phyloP scores from a whole-genome alignment of 2,797 vertebrate genomes.

The Taeniopygia guttata region DNA sequence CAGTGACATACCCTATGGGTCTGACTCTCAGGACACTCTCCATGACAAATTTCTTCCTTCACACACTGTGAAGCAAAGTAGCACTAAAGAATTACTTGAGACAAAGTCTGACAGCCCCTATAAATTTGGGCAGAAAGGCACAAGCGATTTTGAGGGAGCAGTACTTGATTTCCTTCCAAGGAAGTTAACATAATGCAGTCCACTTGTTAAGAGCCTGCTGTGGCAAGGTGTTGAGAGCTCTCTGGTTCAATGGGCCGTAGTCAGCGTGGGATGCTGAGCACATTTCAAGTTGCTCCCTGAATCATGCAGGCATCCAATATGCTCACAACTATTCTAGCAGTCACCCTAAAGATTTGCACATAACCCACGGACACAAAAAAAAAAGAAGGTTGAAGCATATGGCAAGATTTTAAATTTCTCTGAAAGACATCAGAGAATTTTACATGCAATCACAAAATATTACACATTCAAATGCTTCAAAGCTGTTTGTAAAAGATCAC shows the following conservation, averaged over 20 bases:
- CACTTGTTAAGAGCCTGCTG: slow-evolving; percentile 20
- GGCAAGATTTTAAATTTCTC: slow-evolving; percentile 1
- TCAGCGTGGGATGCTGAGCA: not conserved
- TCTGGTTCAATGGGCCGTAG: not conserved
- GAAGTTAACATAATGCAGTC: slow-evolving; percentile 7
- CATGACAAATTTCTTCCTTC: slow-evolving; percentile 36
- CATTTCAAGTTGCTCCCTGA: not conserved
- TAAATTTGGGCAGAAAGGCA: slow-evolving; percentile 7
- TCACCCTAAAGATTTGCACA: slow-evolving; percentile 15
- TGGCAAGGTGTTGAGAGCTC: not conserved
- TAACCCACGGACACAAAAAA: slow-evolving; percentile 15
- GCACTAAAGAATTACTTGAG: slow-evolving; percentile 5
- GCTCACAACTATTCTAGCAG: not conserved
- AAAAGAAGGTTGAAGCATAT: slow-evolving; percentile 26
- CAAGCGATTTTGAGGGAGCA: not conserved
- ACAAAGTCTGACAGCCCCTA: slow-evolving; percentile 20
- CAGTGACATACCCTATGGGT: slow-evolving; percentile 49
- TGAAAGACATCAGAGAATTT: slow-evolving; percentile 10
- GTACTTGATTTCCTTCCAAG: slow-evolving; percentile 1
- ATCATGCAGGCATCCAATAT: not conserved
- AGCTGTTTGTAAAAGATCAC: not conserved
- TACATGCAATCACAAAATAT: not conserved
- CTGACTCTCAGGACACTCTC: slow-evolving; percentile 27
- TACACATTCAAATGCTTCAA: not conserved
- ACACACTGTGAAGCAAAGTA: slow-evolving; percentile 1